Evolutionary conservation across 2,888 invertebrate genomes (phyloP).

Genomic region (Sarcophaga variegata): DNA sequence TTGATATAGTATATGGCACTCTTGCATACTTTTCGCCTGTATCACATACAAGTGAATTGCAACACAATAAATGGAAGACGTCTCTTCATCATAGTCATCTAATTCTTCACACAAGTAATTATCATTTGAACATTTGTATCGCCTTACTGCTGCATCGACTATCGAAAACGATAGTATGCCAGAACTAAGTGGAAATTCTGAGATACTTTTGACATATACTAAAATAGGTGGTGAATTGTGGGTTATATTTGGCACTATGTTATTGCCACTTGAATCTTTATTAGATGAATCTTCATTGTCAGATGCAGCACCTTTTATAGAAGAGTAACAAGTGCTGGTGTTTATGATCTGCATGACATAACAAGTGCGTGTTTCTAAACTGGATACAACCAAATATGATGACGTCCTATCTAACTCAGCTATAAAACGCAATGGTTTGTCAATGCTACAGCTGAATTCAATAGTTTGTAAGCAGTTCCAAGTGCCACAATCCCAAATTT

Average conservation of each 20-base stretch:
- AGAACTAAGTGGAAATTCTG: slow-evolving; percentile 93
- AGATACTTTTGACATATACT: slow-evolving; percentile 88
- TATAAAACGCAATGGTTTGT: slow-evolving; percentile 76
- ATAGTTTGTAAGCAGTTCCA: slow-evolving; percentile 97
- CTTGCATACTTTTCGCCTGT: slow-evolving; percentile 94
- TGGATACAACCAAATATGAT: slow-evolving; percentile 92
- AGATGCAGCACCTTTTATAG: slow-evolving; percentile 49
- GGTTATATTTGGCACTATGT: slow-evolving; percentile 7
- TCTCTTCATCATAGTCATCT: slow-evolving; percentile 84
- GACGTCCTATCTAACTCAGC: slow-evolving; percentile 93
- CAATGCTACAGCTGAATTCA: slow-evolving; percentile 83
- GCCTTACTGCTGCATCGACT: slow-evolving; percentile 87
- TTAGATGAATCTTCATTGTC: slow-evolving; percentile 59
- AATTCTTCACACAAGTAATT: slow-evolving; percentile 83
- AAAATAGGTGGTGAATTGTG: slow-evolving; percentile 66
- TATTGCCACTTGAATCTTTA: slow-evolving; percentile 62
- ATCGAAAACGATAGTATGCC: slow-evolving; percentile 95
- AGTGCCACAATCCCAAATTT: slow-evolving; percentile 96
- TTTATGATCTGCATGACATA: slow-evolving; percentile 90
- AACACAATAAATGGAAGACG: slow-evolving; percentile 83
- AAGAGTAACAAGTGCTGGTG: slow-evolving; percentile 82
- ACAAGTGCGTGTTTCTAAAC: slow-evolving; percentile 91
- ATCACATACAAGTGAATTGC: slow-evolving; percentile 88
- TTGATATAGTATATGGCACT: slow-evolving; percentile 85
- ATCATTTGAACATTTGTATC: slow-evolving; percentile 82